These are phyloP conservation scores for Yponomeuta plumbellus DNA, from an alignment of 2,888 invertebrate species.

Conservation along the genomic window DNA sequence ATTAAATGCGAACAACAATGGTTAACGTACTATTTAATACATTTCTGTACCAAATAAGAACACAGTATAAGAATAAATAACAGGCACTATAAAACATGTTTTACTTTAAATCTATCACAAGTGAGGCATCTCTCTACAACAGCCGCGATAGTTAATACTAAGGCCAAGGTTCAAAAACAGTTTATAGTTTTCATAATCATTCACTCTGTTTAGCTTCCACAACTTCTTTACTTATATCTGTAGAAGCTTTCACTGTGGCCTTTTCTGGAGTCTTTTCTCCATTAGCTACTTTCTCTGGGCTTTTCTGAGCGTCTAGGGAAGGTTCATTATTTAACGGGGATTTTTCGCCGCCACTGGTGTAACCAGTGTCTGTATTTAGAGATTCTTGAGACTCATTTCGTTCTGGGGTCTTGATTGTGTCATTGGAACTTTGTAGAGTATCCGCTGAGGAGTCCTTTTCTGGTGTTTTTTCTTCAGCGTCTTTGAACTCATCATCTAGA, in stretches of 20 bases:
- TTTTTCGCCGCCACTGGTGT: slow-evolving; percentile 36
- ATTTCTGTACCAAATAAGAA: not conserved
- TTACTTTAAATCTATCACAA: slow-evolving; percentile 10
- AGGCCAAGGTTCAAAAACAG: slow-evolving; percentile 1
- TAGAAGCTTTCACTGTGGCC: not conserved
- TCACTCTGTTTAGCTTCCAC: not conserved
- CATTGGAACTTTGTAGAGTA: slow-evolving; percentile 37
- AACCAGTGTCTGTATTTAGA: slow-evolving; percentile 43
- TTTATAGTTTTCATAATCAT: not conserved
- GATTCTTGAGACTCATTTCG: slow-evolving; percentile 48
- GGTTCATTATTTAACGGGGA: slow-evolving; percentile 15
- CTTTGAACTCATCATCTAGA: slow-evolving; percentile 28
- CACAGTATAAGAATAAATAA: slow-evolving; percentile 11
- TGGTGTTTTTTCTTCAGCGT: slow-evolving; percentile 27
- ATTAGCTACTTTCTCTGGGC: not conserved
- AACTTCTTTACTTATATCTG: not conserved
- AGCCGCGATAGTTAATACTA: slow-evolving; percentile 13
- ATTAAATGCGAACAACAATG: slow-evolving; percentile 1
- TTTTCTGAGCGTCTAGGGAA: not conserved
- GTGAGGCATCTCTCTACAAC: slow-evolving; percentile 8
- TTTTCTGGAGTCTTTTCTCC: slow-evolving; percentile 3
- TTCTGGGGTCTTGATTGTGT: slow-evolving; percentile 38
- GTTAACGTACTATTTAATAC: slow-evolving; percentile 2
- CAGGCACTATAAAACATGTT: slow-evolving; percentile 8
- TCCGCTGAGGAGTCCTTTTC: slow-evolving; percentile 34